phyloP scores from a whole-genome alignment of 2,797 vertebrate genomes.

The Xenops minutus region DNA sequence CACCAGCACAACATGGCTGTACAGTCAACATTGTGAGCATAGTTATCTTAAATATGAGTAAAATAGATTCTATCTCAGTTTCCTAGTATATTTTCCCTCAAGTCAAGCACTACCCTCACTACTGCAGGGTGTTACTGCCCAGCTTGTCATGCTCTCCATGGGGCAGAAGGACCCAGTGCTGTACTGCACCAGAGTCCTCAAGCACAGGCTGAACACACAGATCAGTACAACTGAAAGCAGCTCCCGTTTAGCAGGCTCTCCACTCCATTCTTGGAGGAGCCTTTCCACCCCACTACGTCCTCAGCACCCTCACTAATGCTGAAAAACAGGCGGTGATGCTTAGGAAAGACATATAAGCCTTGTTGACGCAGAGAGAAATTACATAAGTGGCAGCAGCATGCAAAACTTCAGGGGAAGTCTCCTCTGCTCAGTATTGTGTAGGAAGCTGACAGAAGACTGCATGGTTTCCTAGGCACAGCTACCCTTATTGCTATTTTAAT shows the following conservation, averaged over 20 bases:
- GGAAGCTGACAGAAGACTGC: constrained; percentile 33
- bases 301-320: not conserved
- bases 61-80: not conserved
- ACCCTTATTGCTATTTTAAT: constrained; percentile 59
- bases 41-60: not conserved
- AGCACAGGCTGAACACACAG: not conserved
- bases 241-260: not conserved
- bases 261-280: not conserved
- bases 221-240: not conserved
- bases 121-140: not conserved
- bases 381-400: constrained; percentile 48
- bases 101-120: not conserved
- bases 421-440: constrained; percentile 12
- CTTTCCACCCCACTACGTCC: not conserved
- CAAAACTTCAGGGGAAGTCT: constrained; percentile 61
- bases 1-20: not conserved
- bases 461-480: constrained; percentile 50
- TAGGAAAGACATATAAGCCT: not conserved
- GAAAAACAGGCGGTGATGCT: not conserved
- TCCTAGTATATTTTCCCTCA: not conserved
- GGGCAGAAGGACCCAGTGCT: not conserved
- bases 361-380: constrained; percentile 33
- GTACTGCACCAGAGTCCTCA: not conserved
- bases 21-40: not conserved
- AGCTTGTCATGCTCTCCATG: not conserved